Base-by-base conservation (phyloP, 2,888 invertebrate species). In the Leptinotarsa haldemani region DNA sequence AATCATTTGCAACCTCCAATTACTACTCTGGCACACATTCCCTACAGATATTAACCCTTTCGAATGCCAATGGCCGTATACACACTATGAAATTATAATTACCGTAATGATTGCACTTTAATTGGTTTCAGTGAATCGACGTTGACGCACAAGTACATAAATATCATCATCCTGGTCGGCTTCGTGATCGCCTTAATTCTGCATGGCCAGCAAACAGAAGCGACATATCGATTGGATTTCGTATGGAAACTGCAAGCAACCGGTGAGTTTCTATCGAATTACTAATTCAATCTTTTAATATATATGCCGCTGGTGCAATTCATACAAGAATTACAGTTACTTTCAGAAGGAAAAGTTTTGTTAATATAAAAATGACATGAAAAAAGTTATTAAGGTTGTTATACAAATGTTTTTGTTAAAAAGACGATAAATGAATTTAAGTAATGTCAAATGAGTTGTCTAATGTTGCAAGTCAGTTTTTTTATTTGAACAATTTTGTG, bases 171-270 rank as follows among this genome's bases (percentile, higher is more conserved):
- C 77, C 91, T 94, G 18, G 85, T 94, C 18, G 93, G 94, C 70
- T 94, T 96, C 82, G 91, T 94, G 80, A 89, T 95, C 58, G 94
- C 96, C 3, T 90, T 98, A 79, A 91, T 97, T 80, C 92, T 97
- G 75, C 98, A 98, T 87, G 95, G 96, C 1, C 95, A 96, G 83
- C 97, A 98, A 88, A 97, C 96, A 1, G 98, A 99, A 88, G 95
- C 97, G 81, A 97, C 97, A 0, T 96, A 97, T 84, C 90, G 98
- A 73, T 90, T 98, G 75, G 98, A 98, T 88, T 97, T 97, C 87
- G 93, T 99, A 77, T 99, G 98, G 98, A 98, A 98, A 88, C 90
- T 97, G 46, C 97, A 98, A 89, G 98, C 98, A 18, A 95, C 94
- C 82, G 94, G 94, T 94, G 12, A 64, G 61, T 69, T 46, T 65